Percentiles rank a stretch among this genome's conserved stretches.
Evolutionary conservation across 2,888 invertebrate genomes (phyloP).

Genomic region (Stenurella melanura): DNA sequence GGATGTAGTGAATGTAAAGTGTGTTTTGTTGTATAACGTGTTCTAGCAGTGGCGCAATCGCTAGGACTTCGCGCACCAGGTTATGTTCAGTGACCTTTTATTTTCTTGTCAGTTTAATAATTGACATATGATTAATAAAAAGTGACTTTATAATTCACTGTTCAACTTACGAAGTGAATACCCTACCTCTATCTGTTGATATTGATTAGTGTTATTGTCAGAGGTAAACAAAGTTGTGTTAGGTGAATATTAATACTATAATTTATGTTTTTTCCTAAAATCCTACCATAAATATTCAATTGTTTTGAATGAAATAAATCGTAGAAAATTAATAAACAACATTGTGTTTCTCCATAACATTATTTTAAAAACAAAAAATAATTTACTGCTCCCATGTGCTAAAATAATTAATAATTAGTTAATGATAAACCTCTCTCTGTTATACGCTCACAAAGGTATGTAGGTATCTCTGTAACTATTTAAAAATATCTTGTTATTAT

Average conservation of each 20-base stretch:
- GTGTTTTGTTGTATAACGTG: neutral
- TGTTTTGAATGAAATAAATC: constrained; percentile 1
- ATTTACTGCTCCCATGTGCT: no score
- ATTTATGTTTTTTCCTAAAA: neutral
- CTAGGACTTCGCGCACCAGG: neutral
- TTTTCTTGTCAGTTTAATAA: constrained; percentile 3
- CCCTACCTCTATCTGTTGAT: neutral
- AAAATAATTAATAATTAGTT: no score
- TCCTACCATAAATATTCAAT: neutral
- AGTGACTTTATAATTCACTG: neutral
- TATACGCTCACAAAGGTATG: no score
- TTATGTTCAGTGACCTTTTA: constrained; percentile 14
- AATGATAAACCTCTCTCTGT: no score
- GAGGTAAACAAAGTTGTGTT: neutral
- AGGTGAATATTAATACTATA: neutral
- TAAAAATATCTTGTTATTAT: no score
- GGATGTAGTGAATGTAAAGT: constrained; percentile 1
- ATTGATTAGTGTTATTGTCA: neutral
- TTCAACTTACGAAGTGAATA: neutral
- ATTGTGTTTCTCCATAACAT: neutral
- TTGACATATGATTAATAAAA: constrained; percentile 10
- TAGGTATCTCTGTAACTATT: no score
- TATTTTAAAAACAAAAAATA: no score
- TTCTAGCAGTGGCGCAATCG: neutral
- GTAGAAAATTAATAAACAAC: constrained; percentile 1